Evolutionary conservation across 2,797 vertebrate genomes (phyloP).

Genomic region (Coregonus suidteri): DNA sequence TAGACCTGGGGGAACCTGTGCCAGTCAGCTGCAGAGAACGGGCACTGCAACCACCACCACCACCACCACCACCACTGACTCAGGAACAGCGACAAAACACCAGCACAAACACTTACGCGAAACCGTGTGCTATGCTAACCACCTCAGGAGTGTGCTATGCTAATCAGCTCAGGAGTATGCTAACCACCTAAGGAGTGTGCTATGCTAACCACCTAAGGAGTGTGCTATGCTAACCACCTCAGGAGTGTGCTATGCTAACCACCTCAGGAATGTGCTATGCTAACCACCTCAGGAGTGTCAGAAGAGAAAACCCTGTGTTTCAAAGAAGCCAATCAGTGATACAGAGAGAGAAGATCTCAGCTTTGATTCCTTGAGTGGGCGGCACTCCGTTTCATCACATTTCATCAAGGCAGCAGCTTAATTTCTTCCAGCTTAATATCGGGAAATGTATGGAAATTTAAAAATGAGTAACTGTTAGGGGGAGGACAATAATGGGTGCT

Average conservation of each 20-base stretch:
- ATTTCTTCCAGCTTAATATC: conserved; percentile 72
- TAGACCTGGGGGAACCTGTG: conserved; percentile 69
- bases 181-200: too few relatives aligned
- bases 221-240: too few relatives aligned
- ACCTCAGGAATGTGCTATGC: not conserved
- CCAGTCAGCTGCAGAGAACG: conserved; percentile 58
- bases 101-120: too few relatives aligned
- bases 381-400: conserved; percentile 46
- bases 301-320: not conserved
- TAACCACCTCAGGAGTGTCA: not conserved
- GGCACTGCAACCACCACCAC: conserved; percentile 51
- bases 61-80: conserved; percentile 20
- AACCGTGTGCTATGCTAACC: not conserved
- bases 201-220: too few relatives aligned
- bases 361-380: conserved; percentile 51
- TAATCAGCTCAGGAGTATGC: too few relatives aligned
- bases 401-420: conserved; percentile 57
- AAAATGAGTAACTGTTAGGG: conserved; percentile 39
- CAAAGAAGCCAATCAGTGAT: not conserved
- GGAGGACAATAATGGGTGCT: conserved; percentile 64
- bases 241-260: too few relatives aligned
- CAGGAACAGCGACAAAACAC: conserved; percentile 11
- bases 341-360: not conserved
- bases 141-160: not conserved
- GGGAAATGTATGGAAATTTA: conserved; percentile 74